Conservation (phyloP, 1,140 invertebrate species). For the Zophobas atratus region DNA sequence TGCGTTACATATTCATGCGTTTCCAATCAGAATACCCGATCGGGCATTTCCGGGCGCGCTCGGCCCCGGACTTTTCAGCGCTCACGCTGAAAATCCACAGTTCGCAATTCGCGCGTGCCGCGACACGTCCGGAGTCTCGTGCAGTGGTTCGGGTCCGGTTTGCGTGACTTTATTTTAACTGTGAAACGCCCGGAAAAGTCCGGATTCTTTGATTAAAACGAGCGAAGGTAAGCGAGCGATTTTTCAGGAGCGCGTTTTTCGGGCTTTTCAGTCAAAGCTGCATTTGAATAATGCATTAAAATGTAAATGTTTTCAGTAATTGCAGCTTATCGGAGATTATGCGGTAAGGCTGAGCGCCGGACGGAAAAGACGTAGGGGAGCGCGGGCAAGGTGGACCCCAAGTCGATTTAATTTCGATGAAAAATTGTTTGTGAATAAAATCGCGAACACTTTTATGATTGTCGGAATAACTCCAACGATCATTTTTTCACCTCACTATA, state of each 20-base stretch:
- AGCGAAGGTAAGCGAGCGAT: conserved; percentile 16
- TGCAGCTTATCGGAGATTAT: conserved; percentile 1
- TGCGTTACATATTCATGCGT: conserved; percentile 49
- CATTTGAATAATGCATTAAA: conserved; percentile 9
- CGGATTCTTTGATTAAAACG: conserved; percentile 12
- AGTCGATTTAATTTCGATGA: no score
- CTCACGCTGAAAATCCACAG: conserved; percentile 44
- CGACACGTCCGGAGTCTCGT: conserved; percentile 27
- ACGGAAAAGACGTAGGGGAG: no score
- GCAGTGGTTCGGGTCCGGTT: conserved; percentile 37
- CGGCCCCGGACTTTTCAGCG: conserved; percentile 38
- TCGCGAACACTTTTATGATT: no score
- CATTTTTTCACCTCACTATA: no score
- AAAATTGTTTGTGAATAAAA: no score
- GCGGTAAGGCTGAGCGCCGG: background rate
- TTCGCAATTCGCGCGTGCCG: conserved; percentile 40
- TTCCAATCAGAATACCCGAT: conserved; percentile 45
- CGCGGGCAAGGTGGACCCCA: no score
- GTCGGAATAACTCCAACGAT: no score
- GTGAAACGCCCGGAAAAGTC: conserved; percentile 7
- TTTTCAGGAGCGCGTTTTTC: background rate
- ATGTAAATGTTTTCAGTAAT: conserved; percentile 28
- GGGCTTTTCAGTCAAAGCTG: background rate
- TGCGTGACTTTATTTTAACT: conserved; percentile 42
- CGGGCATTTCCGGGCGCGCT: conserved; percentile 24